Percentiles rank a stretch among this genome's conserved stretches.
Conservation (phyloP, 2,113 vertebrate species). For the Paradoxurus hermaphroditus region DNA sequence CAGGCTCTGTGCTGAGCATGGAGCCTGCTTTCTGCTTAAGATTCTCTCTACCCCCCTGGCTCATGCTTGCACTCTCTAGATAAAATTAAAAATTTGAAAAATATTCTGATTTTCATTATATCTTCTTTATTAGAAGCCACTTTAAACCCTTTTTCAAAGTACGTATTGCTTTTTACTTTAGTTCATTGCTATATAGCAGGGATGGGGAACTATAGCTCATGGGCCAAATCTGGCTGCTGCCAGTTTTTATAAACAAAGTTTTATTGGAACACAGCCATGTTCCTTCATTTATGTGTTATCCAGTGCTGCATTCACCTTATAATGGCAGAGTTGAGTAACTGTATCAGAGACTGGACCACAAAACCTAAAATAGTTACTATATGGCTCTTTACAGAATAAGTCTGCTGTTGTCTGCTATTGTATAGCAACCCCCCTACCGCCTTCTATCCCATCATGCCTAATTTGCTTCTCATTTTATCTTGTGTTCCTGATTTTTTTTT, state of each 20-base stretch:
- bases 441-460: not conserved
- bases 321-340: not conserved
- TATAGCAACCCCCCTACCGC: not conserved
- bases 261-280: not conserved
- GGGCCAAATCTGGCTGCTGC: not conserved
- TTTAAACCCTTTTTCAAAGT: conserved; percentile 14
- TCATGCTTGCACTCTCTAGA: no score
- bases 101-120: not conserved
- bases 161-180: not conserved
- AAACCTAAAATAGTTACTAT: not conserved
- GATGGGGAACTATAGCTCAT: not conserved
- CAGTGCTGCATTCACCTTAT: not conserved
- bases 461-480: not conserved
- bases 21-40: no score
- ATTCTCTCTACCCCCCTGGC: no score
- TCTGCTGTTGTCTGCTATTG: not conserved
- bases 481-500: not conserved
- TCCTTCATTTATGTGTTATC: not conserved
- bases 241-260: not conserved
- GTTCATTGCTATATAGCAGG: not conserved
- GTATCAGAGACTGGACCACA: not conserved
- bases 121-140: not conserved
- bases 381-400: not conserved
- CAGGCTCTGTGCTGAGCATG: no score
- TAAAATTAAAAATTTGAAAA: no score